These are phyloP conservation scores for Hipparchia sbordonii DNA, from an alignment of 2,888 invertebrate species.

Conservation along the genomic window DNA sequence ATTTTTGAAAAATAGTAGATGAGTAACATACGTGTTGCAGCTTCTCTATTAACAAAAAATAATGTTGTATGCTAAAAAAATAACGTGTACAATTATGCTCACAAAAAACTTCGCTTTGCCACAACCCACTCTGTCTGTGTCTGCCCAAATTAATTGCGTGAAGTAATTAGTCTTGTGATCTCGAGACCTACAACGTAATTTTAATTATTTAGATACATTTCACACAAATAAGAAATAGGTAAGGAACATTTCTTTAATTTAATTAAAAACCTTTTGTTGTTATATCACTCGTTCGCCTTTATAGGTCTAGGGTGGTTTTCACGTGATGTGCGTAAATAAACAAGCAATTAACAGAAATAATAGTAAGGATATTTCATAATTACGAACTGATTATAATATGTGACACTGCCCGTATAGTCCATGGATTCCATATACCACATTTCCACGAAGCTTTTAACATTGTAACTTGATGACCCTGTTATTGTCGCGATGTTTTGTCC, in stretches of 20 bases:
- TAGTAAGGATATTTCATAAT: background rate
- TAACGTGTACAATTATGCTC: conserved; percentile 41
- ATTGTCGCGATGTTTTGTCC: conserved; percentile 70
- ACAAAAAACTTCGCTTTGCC: conserved; percentile 70
- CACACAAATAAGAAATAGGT: background rate
- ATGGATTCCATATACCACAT: conserved; percentile 69
- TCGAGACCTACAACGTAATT: conserved; percentile 31
- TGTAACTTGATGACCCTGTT: conserved; percentile 55
- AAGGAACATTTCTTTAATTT: too few relatives aligned
- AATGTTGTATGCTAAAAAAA: too few relatives aligned
- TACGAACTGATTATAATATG: conserved; percentile 65
- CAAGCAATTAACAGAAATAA: background rate
- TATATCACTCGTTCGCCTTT: too few relatives aligned
- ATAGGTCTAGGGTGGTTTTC: too few relatives aligned
- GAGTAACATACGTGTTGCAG: too few relatives aligned
- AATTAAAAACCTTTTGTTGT: background rate
- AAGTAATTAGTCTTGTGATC: conserved; percentile 51
- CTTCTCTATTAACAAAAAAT: too few relatives aligned
- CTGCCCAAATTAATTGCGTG: conserved; percentile 75
- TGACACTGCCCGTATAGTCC: conserved; percentile 59
- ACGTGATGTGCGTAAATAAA: too few relatives aligned
- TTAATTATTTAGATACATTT: background rate
- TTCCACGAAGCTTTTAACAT: conserved; percentile 65
- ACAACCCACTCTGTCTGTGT: conserved; percentile 67
- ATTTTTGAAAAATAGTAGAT: too few relatives aligned